Percentiles rank a stretch among this genome's conserved stretches.
These are phyloP conservation scores for Ceraclea dissimilis DNA, from an alignment of 2,888 invertebrate genomes.

Conservation along the genomic window DNA sequence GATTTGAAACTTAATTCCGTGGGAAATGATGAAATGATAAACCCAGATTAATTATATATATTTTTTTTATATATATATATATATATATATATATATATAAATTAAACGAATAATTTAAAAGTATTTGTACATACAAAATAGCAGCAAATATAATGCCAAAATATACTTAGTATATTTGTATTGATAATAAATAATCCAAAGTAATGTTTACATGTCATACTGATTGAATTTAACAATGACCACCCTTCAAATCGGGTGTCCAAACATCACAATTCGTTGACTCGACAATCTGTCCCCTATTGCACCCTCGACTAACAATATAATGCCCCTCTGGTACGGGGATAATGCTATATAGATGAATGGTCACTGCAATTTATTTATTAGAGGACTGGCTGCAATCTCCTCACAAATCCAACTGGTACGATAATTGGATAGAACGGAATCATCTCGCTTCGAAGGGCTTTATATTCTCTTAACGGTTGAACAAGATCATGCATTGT, in stretches of 20 bases:
- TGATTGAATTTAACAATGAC: slow-evolving; percentile 3
- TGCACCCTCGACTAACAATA: neutral
- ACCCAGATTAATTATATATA: too few species aligned
- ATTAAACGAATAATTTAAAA: too few species aligned
- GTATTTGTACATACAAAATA: too few species aligned
- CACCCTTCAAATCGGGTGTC: slow-evolving; percentile 18
- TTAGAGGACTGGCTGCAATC: neutral
- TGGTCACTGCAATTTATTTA: slow-evolving; percentile 5
- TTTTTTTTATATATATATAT: too few species aligned
- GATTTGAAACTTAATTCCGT: too few species aligned
- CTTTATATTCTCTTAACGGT: neutral
- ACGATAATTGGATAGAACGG: neutral
- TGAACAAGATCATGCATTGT: too few species aligned
- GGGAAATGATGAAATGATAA: too few species aligned
- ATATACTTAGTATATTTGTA: too few species aligned
- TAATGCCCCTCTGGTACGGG: neutral
- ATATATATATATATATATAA: too few species aligned
- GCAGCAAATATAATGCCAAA: too few species aligned
- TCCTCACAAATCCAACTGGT: neutral
- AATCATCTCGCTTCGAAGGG: neutral
- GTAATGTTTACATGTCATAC: neutral
- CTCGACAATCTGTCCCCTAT: neutral
- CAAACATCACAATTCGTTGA: slow-evolving; percentile 22
- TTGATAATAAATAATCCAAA: neutral
- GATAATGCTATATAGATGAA: neutral